These are phyloP conservation scores for Andrena praecox DNA, from an alignment of 2,888 invertebrate species.

Conservation along the genomic window DNA sequence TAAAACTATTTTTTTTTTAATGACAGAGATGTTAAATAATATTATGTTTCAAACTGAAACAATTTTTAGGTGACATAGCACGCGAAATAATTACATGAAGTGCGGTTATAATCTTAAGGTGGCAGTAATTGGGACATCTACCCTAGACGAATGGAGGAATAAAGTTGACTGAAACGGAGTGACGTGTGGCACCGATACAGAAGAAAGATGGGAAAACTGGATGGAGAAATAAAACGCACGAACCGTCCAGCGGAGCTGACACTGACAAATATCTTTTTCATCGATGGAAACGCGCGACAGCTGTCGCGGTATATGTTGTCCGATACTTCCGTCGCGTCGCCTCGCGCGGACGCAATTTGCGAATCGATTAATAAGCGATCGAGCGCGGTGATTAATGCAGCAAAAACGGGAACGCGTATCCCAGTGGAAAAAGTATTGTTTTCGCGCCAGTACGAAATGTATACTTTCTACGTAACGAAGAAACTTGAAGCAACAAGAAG, in stretches of 20 bases:
- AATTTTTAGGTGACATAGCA: too few relatives aligned
- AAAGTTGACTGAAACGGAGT: neutral
- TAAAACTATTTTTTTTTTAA: too few relatives aligned
- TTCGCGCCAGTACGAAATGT: neutral
- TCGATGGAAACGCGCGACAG: slow-evolving; percentile 22
- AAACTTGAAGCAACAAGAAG: too few relatives aligned
- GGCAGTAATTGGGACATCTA: too few relatives aligned
- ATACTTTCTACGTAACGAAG: too few relatives aligned
- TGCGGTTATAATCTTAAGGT: too few relatives aligned
- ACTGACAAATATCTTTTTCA: slow-evolving; percentile 29
- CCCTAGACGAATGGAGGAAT: neutral
- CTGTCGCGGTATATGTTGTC: slow-evolving; percentile 18
- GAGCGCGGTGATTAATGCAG: slow-evolving; percentile 1
- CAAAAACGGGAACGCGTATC: neutral
- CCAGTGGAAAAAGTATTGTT: neutral
- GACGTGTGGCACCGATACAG: neutral
- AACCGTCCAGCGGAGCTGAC: neutral
- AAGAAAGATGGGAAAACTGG: neutral
- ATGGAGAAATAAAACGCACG: slow-evolving; percentile 5
- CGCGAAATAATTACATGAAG: too few relatives aligned
- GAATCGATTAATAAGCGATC: slow-evolving; percentile 21
- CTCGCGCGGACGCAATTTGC: slow-evolving; percentile 8
- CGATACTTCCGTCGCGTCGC: neutral
- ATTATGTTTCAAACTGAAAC: too few relatives aligned
- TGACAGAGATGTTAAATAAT: too few relatives aligned